phyloP scores from a whole-genome alignment of 2,888 invertebrate species.

The Agrochola lychnidis region DNA sequence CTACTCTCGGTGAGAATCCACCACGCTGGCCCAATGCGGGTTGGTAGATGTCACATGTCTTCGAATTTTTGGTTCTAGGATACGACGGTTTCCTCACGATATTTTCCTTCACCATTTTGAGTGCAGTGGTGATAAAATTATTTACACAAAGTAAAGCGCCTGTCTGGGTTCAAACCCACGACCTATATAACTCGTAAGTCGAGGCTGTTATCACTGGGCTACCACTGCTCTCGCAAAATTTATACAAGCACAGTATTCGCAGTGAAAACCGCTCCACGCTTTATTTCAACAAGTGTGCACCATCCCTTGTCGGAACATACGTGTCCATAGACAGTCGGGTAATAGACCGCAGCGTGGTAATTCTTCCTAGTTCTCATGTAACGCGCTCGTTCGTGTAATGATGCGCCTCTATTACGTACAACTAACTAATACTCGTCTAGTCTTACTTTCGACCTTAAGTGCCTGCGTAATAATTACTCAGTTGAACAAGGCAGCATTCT shows the following conservation, averaged over 20 bases:
- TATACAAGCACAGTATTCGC: background rate
- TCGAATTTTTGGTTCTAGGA: too few species aligned
- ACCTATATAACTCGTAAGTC: too few species aligned
- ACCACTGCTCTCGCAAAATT: background rate
- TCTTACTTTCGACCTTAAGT: slow-evolving; percentile 60
- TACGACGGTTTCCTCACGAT: too few species aligned
- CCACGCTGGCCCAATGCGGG: too few species aligned
- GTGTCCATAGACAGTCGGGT: slow-evolving; percentile 59
- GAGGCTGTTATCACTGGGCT: too few species aligned
- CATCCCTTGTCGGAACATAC: slow-evolving; percentile 54
- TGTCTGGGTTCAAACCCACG: too few species aligned
- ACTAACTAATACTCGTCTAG: slow-evolving; percentile 57
- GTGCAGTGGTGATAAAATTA: too few species aligned
- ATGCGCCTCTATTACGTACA: slow-evolving; percentile 69
- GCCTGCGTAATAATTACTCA: slow-evolving; percentile 50
- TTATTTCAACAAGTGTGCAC: background rate
- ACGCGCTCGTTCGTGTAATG: slow-evolving; percentile 71
- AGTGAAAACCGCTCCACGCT: background rate
- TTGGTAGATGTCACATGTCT: too few species aligned
- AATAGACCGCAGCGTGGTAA: slow-evolving; percentile 69
- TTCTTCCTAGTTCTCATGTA: slow-evolving; percentile 78
- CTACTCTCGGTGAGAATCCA: too few species aligned
- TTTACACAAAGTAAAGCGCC: too few species aligned
- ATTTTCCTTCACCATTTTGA: too few species aligned
- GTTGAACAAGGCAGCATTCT: slow-evolving; percentile 40